Conservation (phyloP, 2,797 vertebrate species). For the Gobionotothen gibberifrons region DNA sequence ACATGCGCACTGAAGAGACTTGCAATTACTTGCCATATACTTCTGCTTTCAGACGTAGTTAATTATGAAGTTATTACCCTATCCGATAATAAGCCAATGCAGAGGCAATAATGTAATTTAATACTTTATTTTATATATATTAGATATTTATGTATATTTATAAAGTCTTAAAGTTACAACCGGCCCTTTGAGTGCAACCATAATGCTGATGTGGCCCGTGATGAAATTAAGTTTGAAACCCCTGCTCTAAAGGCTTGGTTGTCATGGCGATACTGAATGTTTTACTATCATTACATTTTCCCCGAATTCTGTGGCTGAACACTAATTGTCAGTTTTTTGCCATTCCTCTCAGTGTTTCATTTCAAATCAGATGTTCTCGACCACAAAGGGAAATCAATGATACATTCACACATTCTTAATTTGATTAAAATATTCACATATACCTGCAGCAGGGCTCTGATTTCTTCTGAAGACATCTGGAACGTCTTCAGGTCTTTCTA, state of each 20-base stretch:
- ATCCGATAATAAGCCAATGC: too few relatives aligned
- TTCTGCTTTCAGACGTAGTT: too few relatives aligned
- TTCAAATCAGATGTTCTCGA: not conserved
- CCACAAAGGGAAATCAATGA: not conserved
- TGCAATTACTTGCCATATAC: too few relatives aligned
- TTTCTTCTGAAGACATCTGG: slow-evolving; percentile 14
- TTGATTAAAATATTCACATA: not conserved
- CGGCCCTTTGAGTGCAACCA: too few relatives aligned
- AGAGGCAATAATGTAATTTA: too few relatives aligned
- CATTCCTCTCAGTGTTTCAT: not conserved
- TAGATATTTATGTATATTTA: too few relatives aligned
- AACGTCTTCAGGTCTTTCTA: slow-evolving; percentile 41
- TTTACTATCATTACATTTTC: not conserved
- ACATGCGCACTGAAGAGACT: too few relatives aligned
- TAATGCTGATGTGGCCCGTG: too few relatives aligned
- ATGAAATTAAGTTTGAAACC: too few relatives aligned
- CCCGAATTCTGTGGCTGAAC: not conserved
- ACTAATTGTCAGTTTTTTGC: not conserved
- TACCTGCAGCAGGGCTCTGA: slow-evolving; percentile 62
- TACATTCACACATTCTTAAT: not conserved
- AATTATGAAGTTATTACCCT: too few relatives aligned
- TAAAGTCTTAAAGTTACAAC: too few relatives aligned
- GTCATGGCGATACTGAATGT: not conserved
- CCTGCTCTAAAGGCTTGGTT: not conserved
- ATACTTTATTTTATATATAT: too few relatives aligned